Conservation (phyloP, 2,797 vertebrate genomes). For the Uromys caudimaculatus region DNA sequence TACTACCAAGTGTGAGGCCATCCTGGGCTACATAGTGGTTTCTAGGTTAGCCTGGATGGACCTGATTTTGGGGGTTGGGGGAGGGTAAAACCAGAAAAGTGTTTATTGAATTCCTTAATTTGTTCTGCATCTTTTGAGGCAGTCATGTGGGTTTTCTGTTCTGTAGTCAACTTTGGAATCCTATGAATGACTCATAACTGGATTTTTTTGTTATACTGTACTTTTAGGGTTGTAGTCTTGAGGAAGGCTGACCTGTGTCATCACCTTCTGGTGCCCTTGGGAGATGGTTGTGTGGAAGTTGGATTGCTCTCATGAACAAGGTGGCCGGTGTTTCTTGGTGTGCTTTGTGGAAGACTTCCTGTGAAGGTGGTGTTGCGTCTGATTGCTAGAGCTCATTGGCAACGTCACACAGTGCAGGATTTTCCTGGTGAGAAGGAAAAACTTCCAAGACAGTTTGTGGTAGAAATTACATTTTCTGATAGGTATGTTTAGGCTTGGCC, state of each 20-base stretch:
- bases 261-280: neutral
- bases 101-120: constrained; percentile 7
- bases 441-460: constrained; percentile 15
- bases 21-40: neutral
- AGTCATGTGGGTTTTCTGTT: constrained; percentile 22
- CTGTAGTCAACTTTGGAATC: neutral
- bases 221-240: neutral
- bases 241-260: neutral
- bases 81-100: neutral
- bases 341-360: neutral
- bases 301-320: neutral
- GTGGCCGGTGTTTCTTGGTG: neutral
- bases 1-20: neutral
- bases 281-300: neutral
- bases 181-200: neutral
- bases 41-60: neutral
- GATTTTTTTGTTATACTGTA: neutral
- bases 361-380: neutral
- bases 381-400: neutral
- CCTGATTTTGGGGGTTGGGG: neutral
- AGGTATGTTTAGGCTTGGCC: neutral
- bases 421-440: constrained; percentile 48
- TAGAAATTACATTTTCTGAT: neutral
- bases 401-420: neutral
- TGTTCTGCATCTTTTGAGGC: constrained; percentile 6